Percentiles rank a stretch among this genome's conserved stretches.
Conservation (phyloP, 1,140 invertebrate genomes). For the Procambarus virginalis region DNA sequence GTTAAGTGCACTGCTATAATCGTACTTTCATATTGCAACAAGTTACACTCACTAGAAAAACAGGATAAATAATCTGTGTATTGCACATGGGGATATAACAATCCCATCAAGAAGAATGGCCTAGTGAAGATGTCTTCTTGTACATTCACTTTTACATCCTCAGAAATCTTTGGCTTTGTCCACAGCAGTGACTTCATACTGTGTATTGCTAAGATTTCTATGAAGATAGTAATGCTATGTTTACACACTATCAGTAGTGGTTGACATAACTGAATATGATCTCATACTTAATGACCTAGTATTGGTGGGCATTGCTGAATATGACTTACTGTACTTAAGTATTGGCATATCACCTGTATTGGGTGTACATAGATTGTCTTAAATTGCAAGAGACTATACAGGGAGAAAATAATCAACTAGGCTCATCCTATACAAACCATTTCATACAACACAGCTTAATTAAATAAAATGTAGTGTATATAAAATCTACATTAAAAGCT, state of each 20-base stretch:
- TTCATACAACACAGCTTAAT: slow-evolving; percentile 44
- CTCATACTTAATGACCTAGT: neutral
- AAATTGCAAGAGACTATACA: slow-evolving; percentile 23
- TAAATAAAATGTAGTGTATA: slow-evolving; percentile 52
- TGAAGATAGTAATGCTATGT: slow-evolving; percentile 5
- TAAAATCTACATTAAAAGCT: slow-evolving; percentile 62
- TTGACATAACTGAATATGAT: slow-evolving; percentile 20
- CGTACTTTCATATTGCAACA: slow-evolving; percentile 45
- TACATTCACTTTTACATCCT: neutral
- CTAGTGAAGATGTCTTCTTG: slow-evolving; percentile 7
- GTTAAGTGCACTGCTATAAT: neutral
- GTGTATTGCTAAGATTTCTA: slow-evolving; percentile 1
- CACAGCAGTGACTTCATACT: slow-evolving; percentile 1
- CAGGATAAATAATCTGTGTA: slow-evolving; percentile 56
- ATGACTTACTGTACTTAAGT: too few species aligned
- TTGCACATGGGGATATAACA: slow-evolving; percentile 46
- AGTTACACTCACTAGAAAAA: slow-evolving; percentile 52
- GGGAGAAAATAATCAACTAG: slow-evolving; percentile 29
- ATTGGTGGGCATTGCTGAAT: too few species aligned
- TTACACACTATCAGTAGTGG: neutral
- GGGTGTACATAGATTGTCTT: neutral
- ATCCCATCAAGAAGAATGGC: slow-evolving; percentile 16
- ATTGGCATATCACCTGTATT: neutral
- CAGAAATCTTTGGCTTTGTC: slow-evolving; percentile 25
- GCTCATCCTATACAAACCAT: slow-evolving; percentile 26